Percentiles rank a stretch among this genome's conserved stretches.
These are phyloP conservation scores for Poicephalus gulielmi DNA, from an alignment of 2,113 vertebrate genomes.

Conservation along the genomic window DNA sequence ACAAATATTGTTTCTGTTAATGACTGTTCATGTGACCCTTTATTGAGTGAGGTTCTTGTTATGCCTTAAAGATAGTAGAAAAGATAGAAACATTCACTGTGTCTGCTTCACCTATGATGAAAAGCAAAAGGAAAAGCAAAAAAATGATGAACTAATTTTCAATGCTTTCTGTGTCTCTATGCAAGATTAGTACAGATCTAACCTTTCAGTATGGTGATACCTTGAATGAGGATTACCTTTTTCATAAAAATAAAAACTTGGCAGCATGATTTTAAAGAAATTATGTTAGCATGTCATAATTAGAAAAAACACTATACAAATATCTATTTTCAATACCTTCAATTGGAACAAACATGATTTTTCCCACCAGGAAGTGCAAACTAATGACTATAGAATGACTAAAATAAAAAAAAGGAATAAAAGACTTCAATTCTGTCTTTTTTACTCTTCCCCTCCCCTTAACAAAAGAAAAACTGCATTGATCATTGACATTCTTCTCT, in stretches of 20 bases:
- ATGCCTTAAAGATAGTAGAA: neutral
- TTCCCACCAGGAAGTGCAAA: neutral
- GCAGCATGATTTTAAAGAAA: neutral
- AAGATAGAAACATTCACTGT: neutral
- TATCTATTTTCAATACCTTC: slow-evolving; percentile 24
- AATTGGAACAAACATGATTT: neutral
- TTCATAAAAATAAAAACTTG: neutral
- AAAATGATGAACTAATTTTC: neutral
- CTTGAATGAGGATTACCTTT: neutral
- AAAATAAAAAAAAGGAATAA: neutral
- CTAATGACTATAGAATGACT: slow-evolving; percentile 1
- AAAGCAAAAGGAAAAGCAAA: neutral
- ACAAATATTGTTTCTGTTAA: neutral
- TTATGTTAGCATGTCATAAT: neutral
- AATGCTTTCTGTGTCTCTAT: neutral
- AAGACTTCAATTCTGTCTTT: neutral
- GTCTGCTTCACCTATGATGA: slow-evolving; percentile 1
- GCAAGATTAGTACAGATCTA: neutral
- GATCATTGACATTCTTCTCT: slow-evolving; percentile 24
- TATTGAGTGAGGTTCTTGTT: neutral
- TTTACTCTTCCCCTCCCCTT: neutral
- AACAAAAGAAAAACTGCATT: slow-evolving; percentile 15
- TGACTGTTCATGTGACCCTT: neutral
- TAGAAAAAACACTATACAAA: neutral
- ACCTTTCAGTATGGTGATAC: neutral